Base-by-base conservation (phyloP, 2,797 vertebrate species). In the Oreortyx pictus region DNA sequence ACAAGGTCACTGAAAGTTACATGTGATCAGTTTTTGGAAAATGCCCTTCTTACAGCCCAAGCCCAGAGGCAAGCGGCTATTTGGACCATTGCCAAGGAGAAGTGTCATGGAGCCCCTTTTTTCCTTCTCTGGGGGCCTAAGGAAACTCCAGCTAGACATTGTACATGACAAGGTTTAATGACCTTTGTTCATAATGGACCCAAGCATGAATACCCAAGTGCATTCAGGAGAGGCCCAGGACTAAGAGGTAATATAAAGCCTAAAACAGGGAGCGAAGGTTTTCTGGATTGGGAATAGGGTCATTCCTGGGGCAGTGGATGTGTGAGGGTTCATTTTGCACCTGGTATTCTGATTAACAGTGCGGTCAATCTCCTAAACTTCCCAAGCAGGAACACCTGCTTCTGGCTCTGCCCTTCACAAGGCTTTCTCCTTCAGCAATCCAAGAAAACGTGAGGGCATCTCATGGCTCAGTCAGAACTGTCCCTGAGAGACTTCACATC, bases 1-100 rank as follows among this genome's bases (percentile, higher is more conserved):
- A 93, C 84, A 94, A 96, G 96, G 94, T 96, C 94, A 96, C 64
- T 68, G 94, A 96, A 95, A 95, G 96, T 94, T 96, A 96, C 71
- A 91, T 86, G 88, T 82, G 76, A 92, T 92, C 86, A 2, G 2
- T 81, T 94, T 96, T 93, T 92, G 94, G 94, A 89, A 95, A 96
- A 94, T 91, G 60, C 82, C 50, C 76, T 73, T 88, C 86, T 92
- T 88, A 89, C 14, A 95, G 87, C 67, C 77, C 79, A 82, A 74
- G 88, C 82, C 61, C 60, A 82, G 71, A 94, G 82, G 64, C 92
- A 94, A 54, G 89, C 79, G 46, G 60, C 84, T 90, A 14, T 91
- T 96, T 89, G 80, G 82, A 82, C 74, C 94, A 92, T 83, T 95
- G 88, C 89, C n/a, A 64, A 81, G 82, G 76, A 77, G 56, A 89